Conservation (phyloP, 2,888 invertebrate genomes). For the Drosophila imparisetae region DNA sequence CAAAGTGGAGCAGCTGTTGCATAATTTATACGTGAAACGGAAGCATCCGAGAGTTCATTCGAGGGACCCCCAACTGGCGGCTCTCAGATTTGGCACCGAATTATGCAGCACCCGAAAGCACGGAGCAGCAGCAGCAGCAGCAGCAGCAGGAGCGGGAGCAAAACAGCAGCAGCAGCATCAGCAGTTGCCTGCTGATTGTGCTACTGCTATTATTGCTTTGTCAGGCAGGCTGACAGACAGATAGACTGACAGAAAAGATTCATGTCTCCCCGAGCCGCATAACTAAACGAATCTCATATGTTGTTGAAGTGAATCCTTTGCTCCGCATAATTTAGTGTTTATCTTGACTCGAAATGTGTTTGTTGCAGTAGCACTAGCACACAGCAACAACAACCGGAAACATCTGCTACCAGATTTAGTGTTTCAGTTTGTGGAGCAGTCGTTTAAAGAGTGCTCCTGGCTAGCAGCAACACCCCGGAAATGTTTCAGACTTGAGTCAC, state of each 20-base stretch:
- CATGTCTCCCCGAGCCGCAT: constrained; percentile 22
- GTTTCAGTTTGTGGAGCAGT: not conserved
- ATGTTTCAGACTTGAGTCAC: not conserved
- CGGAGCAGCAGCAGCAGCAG: constrained; percentile 40
- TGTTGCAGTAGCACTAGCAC: not conserved
- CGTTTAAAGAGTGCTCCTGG: constrained; percentile 3
- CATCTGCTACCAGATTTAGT: constrained; percentile 27
- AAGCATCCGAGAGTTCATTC: constrained; percentile 31
- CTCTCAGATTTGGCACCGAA: constrained; percentile 35
- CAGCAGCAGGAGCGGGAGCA: constrained; percentile 29
- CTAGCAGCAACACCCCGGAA: constrained; percentile 24
- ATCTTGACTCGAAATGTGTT: constrained; percentile 23
- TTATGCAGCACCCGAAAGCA: constrained; percentile 50
- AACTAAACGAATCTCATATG: constrained; percentile 37
- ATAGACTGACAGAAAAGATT: constrained; percentile 3
- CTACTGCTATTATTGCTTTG: constrained; percentile 12
- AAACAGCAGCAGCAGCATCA: constrained; percentile 20
- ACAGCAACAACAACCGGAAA: constrained; percentile 2
- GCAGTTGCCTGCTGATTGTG: constrained; percentile 1
- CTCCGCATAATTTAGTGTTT: constrained; percentile 63
- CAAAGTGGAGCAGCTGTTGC: constrained; percentile 54
- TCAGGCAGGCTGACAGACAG: not conserved
- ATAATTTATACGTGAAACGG: constrained; percentile 60
- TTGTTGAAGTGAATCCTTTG: constrained; percentile 27
- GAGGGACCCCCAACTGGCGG: constrained; percentile 21